phyloP scores from a whole-genome alignment of 1,140 invertebrate species.

The Rhynchophorus ferrugineus region DNA sequence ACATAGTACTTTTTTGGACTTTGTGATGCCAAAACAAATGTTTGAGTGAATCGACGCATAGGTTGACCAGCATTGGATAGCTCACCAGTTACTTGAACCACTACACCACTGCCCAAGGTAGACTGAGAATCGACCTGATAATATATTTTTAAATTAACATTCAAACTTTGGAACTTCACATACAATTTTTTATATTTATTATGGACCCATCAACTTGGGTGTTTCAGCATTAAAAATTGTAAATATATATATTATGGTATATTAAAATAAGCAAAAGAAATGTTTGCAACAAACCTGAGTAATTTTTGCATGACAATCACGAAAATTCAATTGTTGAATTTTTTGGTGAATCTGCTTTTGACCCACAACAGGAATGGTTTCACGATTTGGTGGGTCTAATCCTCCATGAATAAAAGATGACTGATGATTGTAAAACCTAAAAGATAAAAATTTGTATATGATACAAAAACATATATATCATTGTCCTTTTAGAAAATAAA shows the following conservation, averaged over 20 bases:
- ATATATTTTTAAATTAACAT: too few relatives aligned
- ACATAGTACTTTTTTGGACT: conserved; percentile 96
- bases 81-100: conserved; percentile 95
- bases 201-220: too few relatives aligned
- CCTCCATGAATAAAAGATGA: conserved; percentile 94
- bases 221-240: too few relatives aligned
- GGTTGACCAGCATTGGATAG: conserved; percentile 92
- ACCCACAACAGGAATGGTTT: conserved; percentile 79
- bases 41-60: conserved; percentile 95
- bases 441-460: conserved; percentile 12
- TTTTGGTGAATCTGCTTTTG: conserved; percentile 93
- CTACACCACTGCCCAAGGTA: conserved; percentile 88
- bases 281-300: conserved; percentile 60
- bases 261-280: too few relatives aligned
- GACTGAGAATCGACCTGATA: conserved; percentile 71
- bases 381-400: conserved; percentile 68
- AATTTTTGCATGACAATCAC: conserved; percentile 95
- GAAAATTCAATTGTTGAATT: conserved; percentile 91
- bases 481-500: too few relatives aligned
- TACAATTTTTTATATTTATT: too few relatives aligned
- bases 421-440: conserved; percentile 89
- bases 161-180: too few relatives aligned
- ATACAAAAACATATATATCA: not conserved
- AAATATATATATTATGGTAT: too few relatives aligned
- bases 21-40: conserved; percentile 91